phyloP scores from a whole-genome alignment of 2,888 invertebrate species.

The Xanthorhoe spadicearia region DNA sequence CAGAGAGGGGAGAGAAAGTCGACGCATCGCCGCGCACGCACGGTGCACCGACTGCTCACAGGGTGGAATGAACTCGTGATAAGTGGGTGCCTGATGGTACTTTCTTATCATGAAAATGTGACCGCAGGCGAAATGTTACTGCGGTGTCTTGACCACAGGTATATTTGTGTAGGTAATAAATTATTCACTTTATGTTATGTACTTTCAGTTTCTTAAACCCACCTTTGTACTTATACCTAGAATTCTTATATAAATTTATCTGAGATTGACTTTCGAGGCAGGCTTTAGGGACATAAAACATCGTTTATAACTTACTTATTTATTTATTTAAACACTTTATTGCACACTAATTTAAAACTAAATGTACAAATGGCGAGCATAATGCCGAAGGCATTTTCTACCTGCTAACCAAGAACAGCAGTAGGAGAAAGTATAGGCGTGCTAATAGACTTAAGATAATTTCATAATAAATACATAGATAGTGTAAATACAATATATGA shows the following conservation, averaged over 20 bases:
- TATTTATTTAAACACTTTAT: no score
- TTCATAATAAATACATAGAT: no score
- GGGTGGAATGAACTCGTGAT: conserved; percentile 37
- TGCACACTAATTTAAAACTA: no score
- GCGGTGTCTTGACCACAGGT: conserved; percentile 5
- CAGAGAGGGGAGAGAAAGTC: conserved; percentile 76
- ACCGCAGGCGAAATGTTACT: conserved; percentile 4
- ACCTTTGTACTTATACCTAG: neutral
- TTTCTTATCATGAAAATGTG: conserved; percentile 31
- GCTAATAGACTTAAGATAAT: no score
- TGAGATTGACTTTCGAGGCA: neutral
- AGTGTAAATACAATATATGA: no score
- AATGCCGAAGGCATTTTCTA: no score
- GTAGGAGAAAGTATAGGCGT: no score
- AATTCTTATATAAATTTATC: neutral
- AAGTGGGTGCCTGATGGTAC: conserved; percentile 23
- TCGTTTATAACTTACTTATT: no score
- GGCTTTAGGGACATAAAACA: neutral
- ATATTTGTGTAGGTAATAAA: neutral
- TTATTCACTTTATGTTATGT: neutral
- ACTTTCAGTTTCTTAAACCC: neutral
- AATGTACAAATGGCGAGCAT: no score
- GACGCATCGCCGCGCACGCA: conserved; percentile 70
- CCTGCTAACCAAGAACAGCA: no score
- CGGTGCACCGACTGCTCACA: conserved; percentile 45